These are phyloP conservation scores for Anastrepha ludens DNA, from an alignment of 1,140 invertebrate genomes.

Conservation along the genomic window DNA sequence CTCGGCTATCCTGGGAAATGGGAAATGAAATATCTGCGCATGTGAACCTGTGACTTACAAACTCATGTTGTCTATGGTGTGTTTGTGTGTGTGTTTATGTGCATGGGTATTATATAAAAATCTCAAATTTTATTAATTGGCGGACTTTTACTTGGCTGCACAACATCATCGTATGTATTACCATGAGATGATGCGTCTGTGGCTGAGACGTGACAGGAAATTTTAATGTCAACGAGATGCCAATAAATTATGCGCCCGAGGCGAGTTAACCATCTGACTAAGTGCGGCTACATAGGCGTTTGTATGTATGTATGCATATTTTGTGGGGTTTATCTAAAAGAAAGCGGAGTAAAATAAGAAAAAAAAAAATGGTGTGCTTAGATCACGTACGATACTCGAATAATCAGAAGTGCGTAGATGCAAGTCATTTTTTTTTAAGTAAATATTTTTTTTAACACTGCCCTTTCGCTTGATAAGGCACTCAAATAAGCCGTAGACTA, in stretches of 20 bases:
- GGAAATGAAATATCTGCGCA: neutral
- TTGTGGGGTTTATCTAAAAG: no score
- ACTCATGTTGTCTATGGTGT: neutral
- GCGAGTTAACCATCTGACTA: neutral
- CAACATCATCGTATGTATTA: neutral
- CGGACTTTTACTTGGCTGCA: slow-evolving; percentile 34
- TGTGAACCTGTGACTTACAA: neutral
- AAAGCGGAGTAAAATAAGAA: neutral
- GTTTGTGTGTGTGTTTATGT: neutral
- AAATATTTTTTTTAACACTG: no score
- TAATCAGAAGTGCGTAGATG: no score
- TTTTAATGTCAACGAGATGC: slow-evolving; percentile 26
- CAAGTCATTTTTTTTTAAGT: neutral
- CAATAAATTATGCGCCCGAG: neutral
- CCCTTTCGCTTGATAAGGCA: no score
- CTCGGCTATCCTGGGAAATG: slow-evolving; percentile 20
- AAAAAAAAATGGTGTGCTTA: neutral
- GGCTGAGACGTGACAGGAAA: slow-evolving; percentile 21
- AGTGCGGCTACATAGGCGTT: neutral
- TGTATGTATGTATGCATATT: no score
- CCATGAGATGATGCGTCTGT: neutral
- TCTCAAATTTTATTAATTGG: slow-evolving; percentile 49
- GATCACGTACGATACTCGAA: neutral
- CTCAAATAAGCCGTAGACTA: no score
- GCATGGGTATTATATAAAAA: neutral